Percentiles rank a stretch among this genome's conserved stretches.
Evolutionary conservation across 1,140 invertebrate species (phyloP).

Genomic region (Procambarus virginalis): DNA sequence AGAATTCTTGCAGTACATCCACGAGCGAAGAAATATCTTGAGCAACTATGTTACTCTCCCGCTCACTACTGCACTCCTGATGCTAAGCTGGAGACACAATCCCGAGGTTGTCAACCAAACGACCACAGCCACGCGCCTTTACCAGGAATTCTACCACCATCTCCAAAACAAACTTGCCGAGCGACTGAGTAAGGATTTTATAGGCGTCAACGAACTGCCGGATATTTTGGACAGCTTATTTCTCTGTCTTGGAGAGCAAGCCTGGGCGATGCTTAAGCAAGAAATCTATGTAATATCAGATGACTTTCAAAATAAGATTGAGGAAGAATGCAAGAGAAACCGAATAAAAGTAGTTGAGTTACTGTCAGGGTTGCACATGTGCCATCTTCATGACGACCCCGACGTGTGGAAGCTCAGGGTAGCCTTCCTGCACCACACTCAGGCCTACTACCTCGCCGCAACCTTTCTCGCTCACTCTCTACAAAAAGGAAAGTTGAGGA

Average conservation of each 20-base stretch:
- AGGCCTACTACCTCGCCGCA: slow-evolving; percentile 27
- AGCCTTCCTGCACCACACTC: slow-evolving; percentile 22
- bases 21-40: slow-evolving; percentile 15
- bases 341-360: slow-evolving; percentile 19
- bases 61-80: slow-evolving; percentile 12
- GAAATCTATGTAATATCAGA: background rate
- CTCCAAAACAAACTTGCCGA: slow-evolving; percentile 20
- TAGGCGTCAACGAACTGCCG: background rate
- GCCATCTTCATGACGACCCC: slow-evolving; percentile 22
- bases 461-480: slow-evolving; percentile 15
- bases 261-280: slow-evolving; percentile 18
- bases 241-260: slow-evolving; percentile 33
- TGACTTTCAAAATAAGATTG: background rate
- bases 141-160: slow-evolving; percentile 27
- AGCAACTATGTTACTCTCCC: slow-evolving; percentile 13
- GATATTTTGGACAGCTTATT: slow-evolving; percentile 6
- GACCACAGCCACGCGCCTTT: slow-evolving; percentile 31
- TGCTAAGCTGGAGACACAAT: slow-evolving; percentile 38
- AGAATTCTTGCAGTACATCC: slow-evolving; percentile 32
- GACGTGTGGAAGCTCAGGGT: slow-evolving; percentile 28
- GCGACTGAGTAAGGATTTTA: slow-evolving; percentile 24
- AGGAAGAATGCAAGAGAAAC: slow-evolving; percentile 34
- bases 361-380: slow-evolving; percentile 37
- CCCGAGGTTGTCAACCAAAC: slow-evolving; percentile 4
- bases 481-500: slow-evolving; percentile 1